A percentile compares a stretch with the other conserved stretches of the same genome.
Evolutionary conservation across 2,888 invertebrate genomes (phyloP).

Genomic region (Dusona sp.): DNA sequence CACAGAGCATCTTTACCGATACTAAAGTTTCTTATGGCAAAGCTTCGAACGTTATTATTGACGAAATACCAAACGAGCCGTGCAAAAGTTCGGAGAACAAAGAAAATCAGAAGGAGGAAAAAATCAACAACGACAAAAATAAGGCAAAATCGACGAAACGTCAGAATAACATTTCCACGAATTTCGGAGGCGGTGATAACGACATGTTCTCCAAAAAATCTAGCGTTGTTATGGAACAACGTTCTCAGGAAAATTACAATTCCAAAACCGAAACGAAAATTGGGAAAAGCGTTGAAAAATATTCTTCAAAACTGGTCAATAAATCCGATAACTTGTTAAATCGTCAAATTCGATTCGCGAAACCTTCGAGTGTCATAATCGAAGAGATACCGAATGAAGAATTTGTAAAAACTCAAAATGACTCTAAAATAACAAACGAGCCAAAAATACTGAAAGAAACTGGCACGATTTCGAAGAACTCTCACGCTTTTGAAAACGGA

Average conservation of each 20-base stretch:
- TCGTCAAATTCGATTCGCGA: not conserved
- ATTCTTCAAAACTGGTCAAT: not conserved
- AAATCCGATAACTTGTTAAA: not conserved
- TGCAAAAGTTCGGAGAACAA: not conserved
- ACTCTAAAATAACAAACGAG: not conserved
- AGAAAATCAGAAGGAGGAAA: not conserved
- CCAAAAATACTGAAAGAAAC: not conserved
- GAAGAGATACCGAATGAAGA: constrained; percentile 65
- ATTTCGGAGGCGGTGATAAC: constrained; percentile 1
- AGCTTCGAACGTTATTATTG: constrained; percentile 72
- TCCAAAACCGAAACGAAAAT: not conserved
- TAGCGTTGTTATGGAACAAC: not conserved
- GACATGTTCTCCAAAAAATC: not conserved
- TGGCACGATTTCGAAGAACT: not conserved
- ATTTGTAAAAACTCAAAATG: not conserved
- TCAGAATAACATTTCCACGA: not conserved
- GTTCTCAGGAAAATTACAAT: not conserved
- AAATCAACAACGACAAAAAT: not conserved
- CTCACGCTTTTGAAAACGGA: not conserved
- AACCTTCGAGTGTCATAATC: not conserved
- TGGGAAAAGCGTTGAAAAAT: not conserved
- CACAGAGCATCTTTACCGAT: constrained; percentile 71
- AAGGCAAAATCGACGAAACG: not conserved
- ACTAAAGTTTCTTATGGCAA: constrained; percentile 30
- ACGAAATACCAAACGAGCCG: constrained; percentile 72